Base-by-base conservation (phyloP, 1,140 invertebrate genomes). In the Rhizoglyphus robini region DNA sequence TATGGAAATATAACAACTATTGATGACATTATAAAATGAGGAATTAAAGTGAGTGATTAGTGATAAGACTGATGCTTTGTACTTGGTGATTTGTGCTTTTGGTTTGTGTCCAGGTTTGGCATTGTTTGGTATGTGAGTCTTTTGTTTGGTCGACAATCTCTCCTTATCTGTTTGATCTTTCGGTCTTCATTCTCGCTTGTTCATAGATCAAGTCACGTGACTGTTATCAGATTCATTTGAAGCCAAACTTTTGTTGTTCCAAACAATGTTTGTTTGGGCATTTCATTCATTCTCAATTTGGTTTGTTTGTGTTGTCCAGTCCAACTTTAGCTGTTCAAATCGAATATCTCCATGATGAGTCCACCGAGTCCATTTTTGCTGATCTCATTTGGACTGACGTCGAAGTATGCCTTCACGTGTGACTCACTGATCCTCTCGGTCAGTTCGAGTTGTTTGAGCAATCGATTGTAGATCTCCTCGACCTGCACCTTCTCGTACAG, bases 341-440 rank as follows among this genome's bases (percentile, higher is more conserved):
- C 89, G 71, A 94, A 90, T 74, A 94, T 90, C 80, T 94, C 91
- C 71, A 93, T 87, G 27, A 96, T 79, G 27, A 96, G 77, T 3
- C 91, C 90, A 70, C 94, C 90, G 51, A 95, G 86, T 72, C 63
- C 63, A 48, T 48, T 64, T 64, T 57, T 30, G 13, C 15, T 27
- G 11, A 57, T 48, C 41, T 87, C 82, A 58, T 83, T 83, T 58
- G 90, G 89, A 78, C 94, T 90, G 0, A 92, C 87, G 75, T 93
- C 87, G 30, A 93, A 78, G 75, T 91, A 90, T 29, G 92, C 87
- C 31, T 84, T 83, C 8, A 91, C 87, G 57, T 93, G 84, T 67
- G 88, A 86, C 69, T 91, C 88, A 67, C 89, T 88, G 36, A 94
- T 78, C 73, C 83, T 83, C 70, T 89, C 84, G 13, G 94, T 80